Evolutionary conservation across 2,113 vertebrate species (phyloP), one percentile per base, ranked within the genome.

Genomic region (Percina caprodes): DNA sequence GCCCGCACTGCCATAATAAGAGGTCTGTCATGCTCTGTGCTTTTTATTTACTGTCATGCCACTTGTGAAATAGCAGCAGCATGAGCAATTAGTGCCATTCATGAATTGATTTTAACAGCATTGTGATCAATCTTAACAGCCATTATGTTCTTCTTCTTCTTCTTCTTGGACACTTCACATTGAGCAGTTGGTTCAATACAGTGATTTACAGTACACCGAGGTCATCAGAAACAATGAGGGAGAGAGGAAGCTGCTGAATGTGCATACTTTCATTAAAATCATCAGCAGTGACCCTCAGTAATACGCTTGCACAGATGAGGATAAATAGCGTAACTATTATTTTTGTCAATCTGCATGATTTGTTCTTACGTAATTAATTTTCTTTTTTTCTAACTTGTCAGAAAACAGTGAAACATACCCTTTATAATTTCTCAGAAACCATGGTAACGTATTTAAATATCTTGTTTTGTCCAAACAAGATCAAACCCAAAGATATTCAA

Each of bases 61-160:
- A 42, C 61, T 75, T 76, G 77, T 80, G 85, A 88, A 88, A 81
- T 52, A 63, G 70, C 65, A 86, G 76, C 71, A 52, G 51, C 45
- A 54, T 69, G 58, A 80, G 62, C 74, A 90, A 91, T 89, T 85
- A 78, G 68, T 80, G 74, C 19, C 49, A 49, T 88, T 90, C 80
- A 81, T 87, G 39, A 84, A 88, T 69, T 84, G 77, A 89, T 90
- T 86, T 88, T 68, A 79, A 56, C 79, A 68, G 49, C 54, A 65
- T 5, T 49, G 82, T 45, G 76, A 87, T 90, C 88, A 70, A 82
- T 91, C 72, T 49, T n/a, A 70, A 78, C 70, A 79, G 73, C 58
- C 69, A 58, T 79, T 58, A 74, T 60, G 30, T 52, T 80, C 63
- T 60, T 80, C 69, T 58, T 68, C 74, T 54, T 74, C 74, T 58